These are phyloP conservation scores for Sebastes cheni DNA, from an alignment of 2,797 vertebrate species.

Conservation along the genomic window DNA sequence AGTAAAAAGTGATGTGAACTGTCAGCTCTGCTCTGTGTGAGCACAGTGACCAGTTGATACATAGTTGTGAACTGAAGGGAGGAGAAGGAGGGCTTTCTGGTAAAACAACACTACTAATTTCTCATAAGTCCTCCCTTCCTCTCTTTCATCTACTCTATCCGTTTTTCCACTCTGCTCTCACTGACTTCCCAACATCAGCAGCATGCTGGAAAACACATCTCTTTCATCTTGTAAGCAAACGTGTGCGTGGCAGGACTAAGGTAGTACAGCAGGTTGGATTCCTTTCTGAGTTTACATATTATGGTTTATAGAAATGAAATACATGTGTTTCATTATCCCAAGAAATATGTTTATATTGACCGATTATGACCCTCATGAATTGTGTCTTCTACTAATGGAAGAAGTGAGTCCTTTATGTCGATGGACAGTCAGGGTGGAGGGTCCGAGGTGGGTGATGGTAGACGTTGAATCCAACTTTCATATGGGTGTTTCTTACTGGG, in stretches of 20 bases:
- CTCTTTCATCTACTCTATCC: slow-evolving; percentile 1
- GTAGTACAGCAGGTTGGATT: not conserved
- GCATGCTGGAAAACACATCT: not conserved
- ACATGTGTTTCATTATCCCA: not conserved
- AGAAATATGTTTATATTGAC: not conserved
- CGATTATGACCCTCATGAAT: not conserved
- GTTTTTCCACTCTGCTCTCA: slow-evolving; percentile 3
- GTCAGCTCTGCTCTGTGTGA: not conserved
- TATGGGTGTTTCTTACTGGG: no score
- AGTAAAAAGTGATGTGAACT: not conserved
- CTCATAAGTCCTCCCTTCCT: slow-evolving; percentile 39
- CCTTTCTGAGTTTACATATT: not conserved
- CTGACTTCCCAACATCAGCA: slow-evolving; percentile 16
- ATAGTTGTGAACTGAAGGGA: not conserved
- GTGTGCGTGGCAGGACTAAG: not conserved
- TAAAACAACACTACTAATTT: slow-evolving; percentile 33
- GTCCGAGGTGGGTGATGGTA: no score
- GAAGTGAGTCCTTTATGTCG: no score
- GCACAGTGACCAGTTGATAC: not conserved
- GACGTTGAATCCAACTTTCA: no score
- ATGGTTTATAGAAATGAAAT: not conserved
- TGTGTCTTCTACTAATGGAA: no score
- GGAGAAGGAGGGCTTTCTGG: slow-evolving; percentile 33
- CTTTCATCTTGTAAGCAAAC: not conserved
- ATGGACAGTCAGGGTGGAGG: no score